phyloP scores from a whole-genome alignment of 2,797 vertebrate genomes.

The Alfaro cultratus region DNA sequence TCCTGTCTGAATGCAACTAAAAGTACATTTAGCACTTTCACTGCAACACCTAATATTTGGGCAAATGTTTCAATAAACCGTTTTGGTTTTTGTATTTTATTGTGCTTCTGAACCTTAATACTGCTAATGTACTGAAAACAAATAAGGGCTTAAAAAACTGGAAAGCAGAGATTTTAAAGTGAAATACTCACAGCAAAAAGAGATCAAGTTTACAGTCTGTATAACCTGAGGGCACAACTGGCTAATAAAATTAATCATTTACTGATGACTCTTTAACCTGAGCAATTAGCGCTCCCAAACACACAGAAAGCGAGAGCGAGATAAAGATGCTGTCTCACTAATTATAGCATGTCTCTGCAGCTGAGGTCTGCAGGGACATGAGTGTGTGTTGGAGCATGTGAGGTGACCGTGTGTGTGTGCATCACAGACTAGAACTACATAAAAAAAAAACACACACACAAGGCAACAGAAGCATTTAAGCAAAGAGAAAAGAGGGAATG shows the following conservation, averaged over 20 bases:
- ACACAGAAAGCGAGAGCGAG: constrained; percentile 30
- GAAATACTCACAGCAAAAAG: neutral
- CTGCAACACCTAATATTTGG: neutral
- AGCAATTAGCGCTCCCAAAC: constrained; percentile 56
- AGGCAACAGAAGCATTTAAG: constrained; percentile 7
- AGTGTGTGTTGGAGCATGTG: constrained; percentile 18
- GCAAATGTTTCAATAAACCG: neutral
- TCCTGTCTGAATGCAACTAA: neutral
- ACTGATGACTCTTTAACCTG: constrained; percentile 73
- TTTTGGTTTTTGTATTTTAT: neutral
- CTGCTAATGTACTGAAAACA: neutral
- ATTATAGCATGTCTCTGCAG: constrained; percentile 71
- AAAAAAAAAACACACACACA: neutral
- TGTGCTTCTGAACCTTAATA: neutral
- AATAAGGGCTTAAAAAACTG: neutral
- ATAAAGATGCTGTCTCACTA: constrained; percentile 71
- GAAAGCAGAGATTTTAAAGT: neutral
- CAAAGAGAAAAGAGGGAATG: neutral
- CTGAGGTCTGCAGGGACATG: constrained; percentile 58
- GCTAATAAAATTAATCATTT: constrained; percentile 79
- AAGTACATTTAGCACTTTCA: neutral
- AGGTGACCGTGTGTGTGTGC: neutral
- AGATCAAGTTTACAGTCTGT: constrained; percentile 13
- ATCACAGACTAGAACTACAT: constrained; percentile 8
- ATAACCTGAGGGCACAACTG: constrained; percentile 56